These are phyloP conservation scores for Fissipunctia ypsillon DNA, from an alignment of 2,888 invertebrate species.

Conservation along the genomic window DNA sequence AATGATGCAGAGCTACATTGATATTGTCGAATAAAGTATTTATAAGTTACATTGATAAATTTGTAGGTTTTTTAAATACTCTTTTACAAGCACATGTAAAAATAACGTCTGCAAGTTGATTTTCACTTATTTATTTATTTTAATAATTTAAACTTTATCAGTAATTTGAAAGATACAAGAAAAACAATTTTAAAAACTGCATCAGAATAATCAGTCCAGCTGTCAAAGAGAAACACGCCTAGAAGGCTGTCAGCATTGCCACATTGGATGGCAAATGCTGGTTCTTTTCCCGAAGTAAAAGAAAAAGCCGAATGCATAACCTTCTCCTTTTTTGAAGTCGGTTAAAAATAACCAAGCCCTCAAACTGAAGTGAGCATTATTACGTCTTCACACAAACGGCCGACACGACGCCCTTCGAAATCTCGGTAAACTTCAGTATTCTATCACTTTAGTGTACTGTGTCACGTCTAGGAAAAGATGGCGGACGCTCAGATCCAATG, in stretches of 20 bases:
- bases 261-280: neutral
- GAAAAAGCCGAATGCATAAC: neutral
- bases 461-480: too few species aligned
- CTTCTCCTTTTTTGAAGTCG: neutral
- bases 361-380: too few species aligned
- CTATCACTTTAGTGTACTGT: neutral
- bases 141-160: neutral
- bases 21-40: slow-evolving; percentile 45
- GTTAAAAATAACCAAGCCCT: neutral
- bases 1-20: slow-evolving; percentile 8
- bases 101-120: neutral
- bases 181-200: neutral
- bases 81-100: slow-evolving; percentile 9
- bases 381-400: neutral
- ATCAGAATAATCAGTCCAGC: neutral
- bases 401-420: neutral
- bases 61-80: slow-evolving; percentile 38
- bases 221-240: neutral
- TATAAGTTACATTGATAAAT: slow-evolving; percentile 19
- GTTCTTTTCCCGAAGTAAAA: too few species aligned
- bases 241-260: neutral
- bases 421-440: neutral
- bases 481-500: neutral
- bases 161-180: neutral
- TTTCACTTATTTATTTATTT: neutral